Evolutionary conservation across 1,140 invertebrate species (phyloP).

Genomic region (Batillaria attramentaria): DNA sequence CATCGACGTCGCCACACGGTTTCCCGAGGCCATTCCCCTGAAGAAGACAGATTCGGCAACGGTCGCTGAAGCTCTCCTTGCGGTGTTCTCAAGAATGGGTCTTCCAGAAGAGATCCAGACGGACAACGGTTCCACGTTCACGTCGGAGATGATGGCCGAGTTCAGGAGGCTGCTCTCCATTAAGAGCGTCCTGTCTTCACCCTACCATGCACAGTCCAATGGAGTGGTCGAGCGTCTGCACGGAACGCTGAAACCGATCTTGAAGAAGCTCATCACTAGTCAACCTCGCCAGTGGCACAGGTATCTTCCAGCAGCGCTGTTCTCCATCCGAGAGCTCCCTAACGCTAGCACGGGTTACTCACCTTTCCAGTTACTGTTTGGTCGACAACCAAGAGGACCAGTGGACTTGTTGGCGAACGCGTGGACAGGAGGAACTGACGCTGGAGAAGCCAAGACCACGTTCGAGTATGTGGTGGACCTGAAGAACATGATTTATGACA

Average conservation of each 20-base stretch:
- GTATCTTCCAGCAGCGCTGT: not conserved
- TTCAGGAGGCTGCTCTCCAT: conserved; percentile 35
- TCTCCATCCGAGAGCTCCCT: not conserved
- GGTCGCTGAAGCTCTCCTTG: conserved; percentile 42
- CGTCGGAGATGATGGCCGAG: conserved; percentile 34
- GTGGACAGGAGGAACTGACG: conserved; percentile 47
- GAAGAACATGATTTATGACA: conserved; percentile 18
- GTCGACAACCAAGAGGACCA: conserved; percentile 50
- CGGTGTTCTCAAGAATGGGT: conserved; percentile 68
- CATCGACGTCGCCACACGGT: conserved; percentile 45
- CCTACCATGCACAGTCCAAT: conserved; percentile 45
- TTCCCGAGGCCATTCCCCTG: conserved; percentile 46
- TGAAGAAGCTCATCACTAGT: conserved; percentile 3
- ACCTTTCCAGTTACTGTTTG: conserved; percentile 60
- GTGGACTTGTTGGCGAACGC: conserved; percentile 49
- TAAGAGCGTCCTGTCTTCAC: conserved; percentile 34
- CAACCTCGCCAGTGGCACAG: not conserved
- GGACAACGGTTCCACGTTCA: conserved; percentile 18
- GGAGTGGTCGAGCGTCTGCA: conserved; percentile 57
- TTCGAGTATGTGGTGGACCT: conserved; percentile 30
- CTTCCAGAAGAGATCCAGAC: conserved; percentile 51
- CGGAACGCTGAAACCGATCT: conserved; percentile 52
- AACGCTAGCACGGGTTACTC: conserved; percentile 51
- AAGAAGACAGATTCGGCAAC: conserved; percentile 37
- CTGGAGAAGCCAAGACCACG: conserved; percentile 35